Conservation (phyloP, 2,888 invertebrate genomes). For the Drosophila rellima region DNA sequence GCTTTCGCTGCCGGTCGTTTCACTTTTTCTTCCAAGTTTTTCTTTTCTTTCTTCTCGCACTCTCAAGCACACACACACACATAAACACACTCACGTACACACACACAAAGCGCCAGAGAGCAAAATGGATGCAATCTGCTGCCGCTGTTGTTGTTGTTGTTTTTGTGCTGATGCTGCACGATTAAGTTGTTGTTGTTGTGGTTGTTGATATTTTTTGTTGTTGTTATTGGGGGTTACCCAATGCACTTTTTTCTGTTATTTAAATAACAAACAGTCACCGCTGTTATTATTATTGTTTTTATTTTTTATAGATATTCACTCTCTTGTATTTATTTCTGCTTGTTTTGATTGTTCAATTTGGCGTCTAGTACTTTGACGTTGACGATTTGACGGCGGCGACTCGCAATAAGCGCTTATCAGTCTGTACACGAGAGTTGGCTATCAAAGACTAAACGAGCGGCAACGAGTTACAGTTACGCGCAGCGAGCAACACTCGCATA, state of each 20-base stretch:
- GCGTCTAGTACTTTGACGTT: constrained; percentile 40
- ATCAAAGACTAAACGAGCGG: constrained; percentile 84
- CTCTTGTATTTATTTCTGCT: constrained; percentile 16
- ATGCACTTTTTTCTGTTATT: constrained; percentile 27
- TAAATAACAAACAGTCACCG: constrained; percentile 35
- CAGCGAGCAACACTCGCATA: constrained; percentile 47
- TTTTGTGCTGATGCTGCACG: constrained; percentile 39
- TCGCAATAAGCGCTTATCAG: constrained; percentile 80
- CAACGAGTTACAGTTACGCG: constrained; percentile 76
- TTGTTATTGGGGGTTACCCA: constrained; percentile 36
- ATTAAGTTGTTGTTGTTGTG: constrained; percentile 23
- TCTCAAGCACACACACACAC: constrained; percentile 27
- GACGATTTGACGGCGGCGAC: constrained; percentile 20
- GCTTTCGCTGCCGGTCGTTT: constrained; percentile 79
- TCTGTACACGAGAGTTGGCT: constrained; percentile 85
- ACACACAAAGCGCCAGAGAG: constrained; percentile 60
- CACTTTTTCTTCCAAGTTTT: constrained; percentile 68
- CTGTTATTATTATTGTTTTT: constrained; percentile 19
- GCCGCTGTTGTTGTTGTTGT: constrained; percentile 26
- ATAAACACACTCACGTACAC: constrained; percentile 23
- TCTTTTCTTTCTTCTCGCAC: constrained; percentile 39
- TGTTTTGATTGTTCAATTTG: constrained; percentile 52
- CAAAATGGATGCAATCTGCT: constrained; percentile 64
- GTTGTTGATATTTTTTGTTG: constrained; percentile 25
- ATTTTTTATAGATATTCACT: background rate